Evolutionary conservation across 2,888 invertebrate species (phyloP).

Genomic region (Cosmia pyralina): DNA sequence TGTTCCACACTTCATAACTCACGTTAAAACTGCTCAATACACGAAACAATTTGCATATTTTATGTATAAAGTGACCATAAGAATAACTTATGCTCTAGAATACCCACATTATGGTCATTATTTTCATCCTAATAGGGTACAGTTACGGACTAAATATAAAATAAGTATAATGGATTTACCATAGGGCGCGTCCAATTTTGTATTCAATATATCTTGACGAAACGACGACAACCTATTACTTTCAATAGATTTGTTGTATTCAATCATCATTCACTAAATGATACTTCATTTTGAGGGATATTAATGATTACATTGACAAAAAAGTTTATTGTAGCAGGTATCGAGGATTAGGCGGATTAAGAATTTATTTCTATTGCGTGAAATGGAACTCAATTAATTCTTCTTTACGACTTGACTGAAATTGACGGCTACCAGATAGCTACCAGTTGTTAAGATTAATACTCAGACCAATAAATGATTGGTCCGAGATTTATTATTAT

Average conservation of each 20-base stretch:
- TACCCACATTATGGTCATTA: conserved; percentile 64
- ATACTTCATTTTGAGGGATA: conserved; percentile 28
- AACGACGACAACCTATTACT: conserved; percentile 37
- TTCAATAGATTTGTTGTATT: conserved; percentile 50
- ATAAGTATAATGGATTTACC: conserved; percentile 49
- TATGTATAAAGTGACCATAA: conserved; percentile 65
- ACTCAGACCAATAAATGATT: no score
- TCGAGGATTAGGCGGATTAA: conserved; percentile 46
- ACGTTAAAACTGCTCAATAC: conserved; percentile 46
- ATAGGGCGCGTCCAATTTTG: conserved; percentile 52
- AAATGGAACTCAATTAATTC: conserved; percentile 30
- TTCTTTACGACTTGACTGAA: conserved; percentile 14
- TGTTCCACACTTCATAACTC: conserved; percentile 53
- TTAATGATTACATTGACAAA: conserved; percentile 45
- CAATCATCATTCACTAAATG: conserved; percentile 53
- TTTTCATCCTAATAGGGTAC: conserved; percentile 62
- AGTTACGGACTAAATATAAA: conserved; percentile 57
- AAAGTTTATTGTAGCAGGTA: conserved; percentile 27
- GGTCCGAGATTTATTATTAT: no score
- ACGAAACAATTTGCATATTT: conserved; percentile 69
- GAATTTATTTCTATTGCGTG: conserved; percentile 28
- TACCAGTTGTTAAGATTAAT: not conserved
- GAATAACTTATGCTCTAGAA: conserved; percentile 66
- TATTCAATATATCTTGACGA: conserved; percentile 40
- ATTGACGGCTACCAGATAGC: not conserved